A percentile compares a stretch with the other conserved stretches of the same genome.
phyloP scores from a whole-genome alignment of 2,113 vertebrate species.

The Centrocercus urophasianus region DNA sequence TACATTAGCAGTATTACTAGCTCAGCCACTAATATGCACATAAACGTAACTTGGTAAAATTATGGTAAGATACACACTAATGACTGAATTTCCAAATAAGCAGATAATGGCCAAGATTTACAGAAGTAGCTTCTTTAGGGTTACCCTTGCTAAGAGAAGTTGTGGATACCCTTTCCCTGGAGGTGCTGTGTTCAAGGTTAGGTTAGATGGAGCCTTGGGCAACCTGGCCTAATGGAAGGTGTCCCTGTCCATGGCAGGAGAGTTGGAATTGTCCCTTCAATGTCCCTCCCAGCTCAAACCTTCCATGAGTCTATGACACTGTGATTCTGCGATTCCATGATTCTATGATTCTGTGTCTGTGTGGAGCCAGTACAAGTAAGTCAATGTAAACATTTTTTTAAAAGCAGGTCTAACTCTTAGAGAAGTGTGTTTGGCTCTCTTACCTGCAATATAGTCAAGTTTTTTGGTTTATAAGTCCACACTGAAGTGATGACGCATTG shows the following conservation, averaged over 20 bases:
- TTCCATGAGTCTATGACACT: background rate
- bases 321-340: background rate
- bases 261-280: background rate
- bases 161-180: background rate
- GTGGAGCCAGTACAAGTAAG: background rate
- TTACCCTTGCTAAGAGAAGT: background rate
- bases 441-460: background rate
- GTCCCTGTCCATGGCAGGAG: background rate
- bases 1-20: background rate
- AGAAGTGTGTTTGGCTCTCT: background rate
- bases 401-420: background rate
- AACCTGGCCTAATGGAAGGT: background rate
- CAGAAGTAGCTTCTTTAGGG: background rate
- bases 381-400: background rate
- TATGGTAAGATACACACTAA: background rate
- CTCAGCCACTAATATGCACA: background rate
- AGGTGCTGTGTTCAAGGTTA: background rate
- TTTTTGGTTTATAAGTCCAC: background rate
- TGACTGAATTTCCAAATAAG: background rate
- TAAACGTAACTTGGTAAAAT: background rate
- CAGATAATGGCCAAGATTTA: background rate
- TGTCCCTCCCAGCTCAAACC: background rate
- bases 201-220: background rate
- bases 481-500: background rate
- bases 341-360: background rate